phyloP scores from a whole-genome alignment of 1,140 invertebrate genomes.

The Musca vetustissima region DNA sequence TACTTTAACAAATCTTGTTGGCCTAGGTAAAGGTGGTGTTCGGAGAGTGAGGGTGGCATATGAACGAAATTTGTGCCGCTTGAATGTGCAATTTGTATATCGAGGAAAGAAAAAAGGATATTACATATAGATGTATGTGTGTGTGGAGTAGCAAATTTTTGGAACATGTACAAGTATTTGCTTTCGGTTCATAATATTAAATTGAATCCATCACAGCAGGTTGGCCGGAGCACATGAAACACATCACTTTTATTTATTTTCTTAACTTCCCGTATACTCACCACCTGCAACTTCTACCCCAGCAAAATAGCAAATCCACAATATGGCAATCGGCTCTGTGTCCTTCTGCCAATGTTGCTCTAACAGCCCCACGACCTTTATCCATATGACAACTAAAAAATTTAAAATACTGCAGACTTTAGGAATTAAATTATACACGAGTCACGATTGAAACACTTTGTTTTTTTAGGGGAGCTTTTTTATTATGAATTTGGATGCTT shows the following conservation, averaged over 20 bases:
- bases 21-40: no score
- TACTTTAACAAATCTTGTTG: background rate
- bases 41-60: no score
- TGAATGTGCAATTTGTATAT: no score
- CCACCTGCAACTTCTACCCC: background rate
- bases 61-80: no score
- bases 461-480: background rate
- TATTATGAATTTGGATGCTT: no score
- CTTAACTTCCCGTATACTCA: background rate
- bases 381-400: no score
- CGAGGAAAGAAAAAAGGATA: no score
- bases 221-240: background rate
- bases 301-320: background rate
- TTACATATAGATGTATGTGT: no score
- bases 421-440: conserved; percentile 15
- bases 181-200: conserved; percentile 14
- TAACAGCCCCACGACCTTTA: no score
- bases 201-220: conserved; percentile 23
- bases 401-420: conserved; percentile 7
- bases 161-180: background rate
- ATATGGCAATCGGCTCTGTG: no score
- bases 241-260: conserved; percentile 22
- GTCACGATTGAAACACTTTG: background rate
- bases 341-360: no score
- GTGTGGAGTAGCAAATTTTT: background rate